Conservation (phyloP, 2,888 invertebrate genomes). For the Erpobdella octoculata region DNA sequence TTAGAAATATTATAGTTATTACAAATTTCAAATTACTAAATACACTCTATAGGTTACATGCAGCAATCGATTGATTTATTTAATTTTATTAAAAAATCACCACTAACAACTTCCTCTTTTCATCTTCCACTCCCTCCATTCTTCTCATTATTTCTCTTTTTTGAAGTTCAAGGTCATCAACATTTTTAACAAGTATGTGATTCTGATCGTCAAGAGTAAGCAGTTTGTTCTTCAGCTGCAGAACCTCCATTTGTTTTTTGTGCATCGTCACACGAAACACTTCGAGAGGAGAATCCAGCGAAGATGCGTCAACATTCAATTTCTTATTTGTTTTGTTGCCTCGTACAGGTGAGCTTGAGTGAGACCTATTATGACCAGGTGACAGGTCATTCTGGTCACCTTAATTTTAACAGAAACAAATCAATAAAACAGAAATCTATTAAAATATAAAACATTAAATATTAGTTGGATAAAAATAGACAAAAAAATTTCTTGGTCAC, state of each 20-base stretch:
- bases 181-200: background rate
- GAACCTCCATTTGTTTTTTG: conserved; percentile 9
- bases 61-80: background rate
- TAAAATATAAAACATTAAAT: background rate
- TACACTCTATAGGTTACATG: no score
- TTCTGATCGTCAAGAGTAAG: background rate
- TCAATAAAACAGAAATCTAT: background rate
- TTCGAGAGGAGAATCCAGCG: background rate
- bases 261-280: conserved; percentile 6
- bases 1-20: no score
- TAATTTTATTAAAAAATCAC: background rate
- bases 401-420: background rate
- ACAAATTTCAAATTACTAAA: no score
- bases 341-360: background rate
- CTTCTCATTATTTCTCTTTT: background rate
- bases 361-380: background rate
- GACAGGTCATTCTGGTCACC: background rate
- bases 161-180: background rate
- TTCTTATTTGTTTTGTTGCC: background rate
- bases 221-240: background rate
- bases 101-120: background rate
- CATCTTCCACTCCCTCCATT: background rate
- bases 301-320: background rate
- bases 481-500: background rate
- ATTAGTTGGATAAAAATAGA: background rate